These are phyloP conservation scores for Dermatemys mawii DNA, from an alignment of 2,113 vertebrate species.

Conservation along the genomic window DNA sequence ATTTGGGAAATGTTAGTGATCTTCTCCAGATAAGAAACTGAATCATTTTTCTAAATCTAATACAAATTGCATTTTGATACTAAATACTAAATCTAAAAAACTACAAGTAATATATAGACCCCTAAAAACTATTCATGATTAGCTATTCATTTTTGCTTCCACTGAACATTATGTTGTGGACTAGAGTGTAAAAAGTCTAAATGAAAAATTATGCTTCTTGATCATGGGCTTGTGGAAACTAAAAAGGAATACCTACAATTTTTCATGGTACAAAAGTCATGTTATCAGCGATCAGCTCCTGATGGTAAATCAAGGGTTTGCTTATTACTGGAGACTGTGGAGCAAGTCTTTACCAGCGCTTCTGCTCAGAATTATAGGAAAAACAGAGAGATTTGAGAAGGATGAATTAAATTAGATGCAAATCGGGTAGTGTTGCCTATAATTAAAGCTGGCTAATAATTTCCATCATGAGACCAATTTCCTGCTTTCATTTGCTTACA, in stretches of 20 bases:
- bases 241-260: background rate
- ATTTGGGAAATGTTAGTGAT: background rate
- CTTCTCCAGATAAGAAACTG: background rate
- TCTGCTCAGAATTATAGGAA: background rate
- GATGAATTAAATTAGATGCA: background rate
- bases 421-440: background rate
- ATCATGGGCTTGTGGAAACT: background rate
- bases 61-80: background rate
- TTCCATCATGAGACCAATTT: no score
- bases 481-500: slow-evolving; percentile 25
- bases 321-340: background rate
- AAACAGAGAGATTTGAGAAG: background rate
- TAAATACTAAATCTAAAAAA: background rate
- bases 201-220: background rate
- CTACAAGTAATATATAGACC: background rate
- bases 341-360: background rate
- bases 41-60: background rate
- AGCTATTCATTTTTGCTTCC: background rate
- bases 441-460: background rate
- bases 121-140: background rate
- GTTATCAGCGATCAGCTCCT: background rate
- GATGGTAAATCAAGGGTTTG: background rate
- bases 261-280: background rate
- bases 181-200: background rate
- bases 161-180: background rate